Base-by-base conservation (phyloP, 1,140 invertebrate genomes). In the Aricia agestis region DNA sequence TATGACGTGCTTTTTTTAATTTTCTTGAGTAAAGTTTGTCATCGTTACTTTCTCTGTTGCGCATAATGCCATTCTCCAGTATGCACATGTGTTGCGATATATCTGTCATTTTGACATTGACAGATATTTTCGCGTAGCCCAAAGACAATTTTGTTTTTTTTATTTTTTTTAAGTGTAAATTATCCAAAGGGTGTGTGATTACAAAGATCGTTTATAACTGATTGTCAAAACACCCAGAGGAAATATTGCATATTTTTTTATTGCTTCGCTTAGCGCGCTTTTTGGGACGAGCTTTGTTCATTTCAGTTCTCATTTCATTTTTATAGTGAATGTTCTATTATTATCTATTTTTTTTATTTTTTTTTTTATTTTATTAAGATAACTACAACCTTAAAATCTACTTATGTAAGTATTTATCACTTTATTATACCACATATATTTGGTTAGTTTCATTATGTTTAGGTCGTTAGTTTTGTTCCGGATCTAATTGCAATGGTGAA, bases 1-100 rank as follows among this genome's bases (percentile, higher is more conserved):
- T 52, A 52, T 9, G 45, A 52, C 45, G 45, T 52, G 45, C 45
- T 52, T 36, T 41, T 66, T 66, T n/a, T 15, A 36, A 32, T 32
- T 66, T 75, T 75, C 18, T 69, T 18, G 17, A 41, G 11, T 36
- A 15, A 19, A 59, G 65, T 36, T 25, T 52, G 18, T 42, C 58
- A 71, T 52, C 77, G 81, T 82, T 81, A 85, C 82, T 82, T 86
- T 86, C 82, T 86, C 84, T 86, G 84, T 80, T 80, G 68, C 75
- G 71, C 68, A 72, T 69, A 83, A 83, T 82, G 84, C 81, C 82
- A 84, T 84, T 83, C 80, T 83, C 77, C 69, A 36, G 65, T 71
- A 68, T 76, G 71, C 68, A 76, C 70, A 73, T 72, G 72, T 58
- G 67, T 71, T 75, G 36, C 18, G 18, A 69, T 13, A 11, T 61